Evolutionary conservation across 2,888 invertebrate species (phyloP), one percentile per base, ranked within the genome.

Genomic region (Melipona beecheii): DNA sequence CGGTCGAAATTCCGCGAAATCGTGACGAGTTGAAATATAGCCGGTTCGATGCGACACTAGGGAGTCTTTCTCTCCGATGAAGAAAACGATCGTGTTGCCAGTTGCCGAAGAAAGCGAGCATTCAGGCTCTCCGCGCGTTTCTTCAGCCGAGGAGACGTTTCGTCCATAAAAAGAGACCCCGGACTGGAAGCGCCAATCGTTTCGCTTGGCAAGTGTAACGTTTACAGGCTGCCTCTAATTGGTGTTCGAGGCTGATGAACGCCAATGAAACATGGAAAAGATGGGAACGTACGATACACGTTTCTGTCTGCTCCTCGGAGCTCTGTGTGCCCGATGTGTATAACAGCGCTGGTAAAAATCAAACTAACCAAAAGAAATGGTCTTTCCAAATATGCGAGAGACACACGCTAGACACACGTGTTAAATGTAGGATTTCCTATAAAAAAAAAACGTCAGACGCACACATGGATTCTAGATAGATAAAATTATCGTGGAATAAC

Each of bases 221-320:
- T 91, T 91, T 90, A 89, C 88, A 87, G 88, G 89, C 89, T 86
- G 90, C 84, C 89, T 91, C 91, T 91, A 91, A 91, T 91, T 91
- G 91, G 88, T 85, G 87, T 89, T 89, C 91, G 91, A 90, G 91
- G 91, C 84, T 87, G 89, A 89, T 88, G 87, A 88, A 87, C 85
- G 89, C 82, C 84, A 89, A 87, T 86, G 87, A 85, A 85, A 85
- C 85, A 85, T 85, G 85, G 85, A 85, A 85, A 85, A 85, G 85
- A 85, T 85, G 85, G 81, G 85, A 69, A 68, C 85, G 31, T 17
- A 27, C 80, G 85, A 85, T 85, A 84, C 74, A 70, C 66, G 31
- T 65, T 24, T 71, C 70, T 62, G 49, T 68, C n/a, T 71, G 43
- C 31, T 54, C 21, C 15, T 50, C 50, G 0, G 56, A n/a, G n/a